A percentile compares a stretch with the other conserved stretches of the same genome.
Conservation (phyloP, 2,888 invertebrate species). For the Drosophila hawaiiensis region DNA sequence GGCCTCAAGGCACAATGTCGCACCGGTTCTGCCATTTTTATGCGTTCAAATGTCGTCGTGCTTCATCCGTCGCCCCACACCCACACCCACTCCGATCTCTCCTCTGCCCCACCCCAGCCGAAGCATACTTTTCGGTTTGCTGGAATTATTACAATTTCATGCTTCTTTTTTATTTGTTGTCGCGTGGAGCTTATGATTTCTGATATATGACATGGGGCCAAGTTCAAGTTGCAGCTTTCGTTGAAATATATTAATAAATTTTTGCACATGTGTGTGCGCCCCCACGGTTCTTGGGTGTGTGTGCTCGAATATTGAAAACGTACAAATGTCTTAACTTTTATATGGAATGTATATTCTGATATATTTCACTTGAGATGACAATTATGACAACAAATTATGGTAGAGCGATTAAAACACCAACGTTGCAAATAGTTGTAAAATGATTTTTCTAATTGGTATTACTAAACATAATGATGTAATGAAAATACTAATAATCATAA, state of each 20-base stretch:
- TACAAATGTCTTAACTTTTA: slow-evolving; percentile 65
- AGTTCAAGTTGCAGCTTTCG: slow-evolving; percentile 55
- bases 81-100: slow-evolving; percentile 4
- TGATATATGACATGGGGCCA: slow-evolving; percentile 79
- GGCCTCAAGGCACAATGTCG: slow-evolving; percentile 73
- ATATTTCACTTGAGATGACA: background rate
- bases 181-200: slow-evolving; percentile 83
- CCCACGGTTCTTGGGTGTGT: slow-evolving; percentile 14
- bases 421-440: background rate
- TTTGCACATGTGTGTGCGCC: slow-evolving; percentile 49
- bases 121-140: slow-evolving; percentile 57
- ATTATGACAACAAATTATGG: background rate
- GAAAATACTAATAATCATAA: background rate
- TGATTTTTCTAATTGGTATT: background rate
- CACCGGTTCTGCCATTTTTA: slow-evolving; percentile 79
- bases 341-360: slow-evolving; percentile 1
- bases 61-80: slow-evolving; percentile 62
- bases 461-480: background rate
- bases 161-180: slow-evolving; percentile 80
- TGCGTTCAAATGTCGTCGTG: slow-evolving; percentile 76
- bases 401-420: background rate
- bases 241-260: slow-evolving; percentile 78
- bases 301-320: slow-evolving; percentile 61
- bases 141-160: slow-evolving; percentile 83
- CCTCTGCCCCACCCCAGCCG: background rate